These are phyloP conservation scores for Chloromyia formosa DNA, from an alignment of 2,888 invertebrate genomes.

Conservation along the genomic window DNA sequence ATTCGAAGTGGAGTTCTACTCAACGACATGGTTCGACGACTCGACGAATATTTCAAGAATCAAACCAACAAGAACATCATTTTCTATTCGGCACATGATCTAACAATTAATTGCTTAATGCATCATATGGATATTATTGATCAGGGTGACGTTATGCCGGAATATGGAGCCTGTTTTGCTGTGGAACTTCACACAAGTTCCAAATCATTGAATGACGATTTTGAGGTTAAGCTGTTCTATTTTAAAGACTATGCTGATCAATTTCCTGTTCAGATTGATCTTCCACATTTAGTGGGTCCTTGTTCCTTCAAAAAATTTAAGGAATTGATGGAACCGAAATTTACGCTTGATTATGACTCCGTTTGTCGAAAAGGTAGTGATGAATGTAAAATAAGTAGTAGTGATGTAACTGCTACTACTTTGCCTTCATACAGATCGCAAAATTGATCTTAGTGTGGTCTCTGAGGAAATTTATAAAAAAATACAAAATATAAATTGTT, in stretches of 20 bases:
- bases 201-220: conserved; percentile 53
- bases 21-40: conserved; percentile 68
- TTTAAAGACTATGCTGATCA: background rate
- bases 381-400: no score
- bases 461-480: no score
- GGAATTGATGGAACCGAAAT: background rate
- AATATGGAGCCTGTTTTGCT: conserved; percentile 74
- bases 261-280: background rate
- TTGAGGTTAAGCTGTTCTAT: background rate
- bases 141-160: conserved; percentile 68
- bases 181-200: conserved; percentile 71
- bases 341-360: background rate
- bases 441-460: no score
- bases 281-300: background rate
- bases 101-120: conserved; percentile 76
- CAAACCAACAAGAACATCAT: conserved; percentile 66
- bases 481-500: no score
- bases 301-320: conserved; percentile 12
- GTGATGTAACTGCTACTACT: no score
- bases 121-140: conserved; percentile 72
- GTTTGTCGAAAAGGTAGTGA: background rate
- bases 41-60: background rate
- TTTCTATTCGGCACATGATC: conserved; percentile 80
- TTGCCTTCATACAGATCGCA: no score
- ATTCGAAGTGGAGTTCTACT: conserved; percentile 75